Evolutionary conservation across 2,888 invertebrate species (phyloP).

Genomic region (Coleophora deauratella): DNA sequence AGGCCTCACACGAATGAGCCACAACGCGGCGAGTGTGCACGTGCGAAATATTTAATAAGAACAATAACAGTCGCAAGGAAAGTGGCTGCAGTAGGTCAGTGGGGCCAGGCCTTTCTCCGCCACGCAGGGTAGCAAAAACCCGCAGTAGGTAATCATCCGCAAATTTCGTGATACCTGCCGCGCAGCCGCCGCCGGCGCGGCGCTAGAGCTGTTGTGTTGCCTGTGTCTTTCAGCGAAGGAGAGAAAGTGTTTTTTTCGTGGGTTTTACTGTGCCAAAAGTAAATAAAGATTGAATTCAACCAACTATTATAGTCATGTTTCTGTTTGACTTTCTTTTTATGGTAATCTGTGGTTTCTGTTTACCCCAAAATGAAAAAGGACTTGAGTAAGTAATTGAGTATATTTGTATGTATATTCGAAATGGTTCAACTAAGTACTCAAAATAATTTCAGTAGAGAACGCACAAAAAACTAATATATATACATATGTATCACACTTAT

Average conservation of each 20-base stretch:
- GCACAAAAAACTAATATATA: too few species aligned
- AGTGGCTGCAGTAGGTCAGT: slow-evolving; percentile 55
- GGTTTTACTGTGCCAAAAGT: slow-evolving; percentile 12
- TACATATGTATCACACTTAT: too few species aligned
- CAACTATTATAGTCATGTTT: background rate
- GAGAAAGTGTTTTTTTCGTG: slow-evolving; percentile 17
- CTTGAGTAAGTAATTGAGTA: too few species aligned
- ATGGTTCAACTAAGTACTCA: too few species aligned
- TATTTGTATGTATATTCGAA: too few species aligned
- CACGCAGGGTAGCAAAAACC: slow-evolving; percentile 18
- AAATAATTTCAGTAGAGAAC: too few species aligned
- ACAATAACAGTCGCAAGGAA: slow-evolving; percentile 47
- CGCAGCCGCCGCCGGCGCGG: background rate
- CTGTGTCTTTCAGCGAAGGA: background rate
- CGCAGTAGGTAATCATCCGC: slow-evolving; percentile 27
- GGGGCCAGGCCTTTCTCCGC: slow-evolving; percentile 61
- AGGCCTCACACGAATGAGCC: too few species aligned
- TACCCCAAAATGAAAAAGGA: too few species aligned
- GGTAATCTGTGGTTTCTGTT: background rate
- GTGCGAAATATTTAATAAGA: slow-evolving; percentile 25
- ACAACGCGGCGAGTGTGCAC: slow-evolving; percentile 7
- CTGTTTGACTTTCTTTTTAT: slow-evolving; percentile 3
- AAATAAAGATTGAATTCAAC: slow-evolving; percentile 1
- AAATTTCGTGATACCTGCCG: slow-evolving; percentile 35
- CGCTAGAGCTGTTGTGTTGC: too few species aligned